A percentile compares a stretch with the other conserved stretches of the same genome.
Evolutionary conservation across 2,888 invertebrate genomes (phyloP).

Genomic region (Tipula vernalis): DNA sequence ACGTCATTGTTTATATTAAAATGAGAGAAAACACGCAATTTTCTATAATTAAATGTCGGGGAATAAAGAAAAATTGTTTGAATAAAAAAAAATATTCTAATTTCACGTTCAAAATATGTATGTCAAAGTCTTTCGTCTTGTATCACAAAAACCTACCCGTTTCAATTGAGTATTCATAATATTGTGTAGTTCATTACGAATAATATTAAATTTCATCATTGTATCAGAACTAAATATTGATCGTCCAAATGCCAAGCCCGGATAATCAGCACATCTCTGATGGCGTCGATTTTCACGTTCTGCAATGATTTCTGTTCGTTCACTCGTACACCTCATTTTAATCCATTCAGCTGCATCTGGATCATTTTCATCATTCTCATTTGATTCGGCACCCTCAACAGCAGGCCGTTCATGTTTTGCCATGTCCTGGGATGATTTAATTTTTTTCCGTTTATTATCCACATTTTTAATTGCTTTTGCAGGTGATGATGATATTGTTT

Average conservation of each 20-base stretch:
- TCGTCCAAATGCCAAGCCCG: slow-evolving; percentile 80
- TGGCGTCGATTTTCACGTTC: slow-evolving; percentile 66
- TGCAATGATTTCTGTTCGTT: slow-evolving; percentile 76
- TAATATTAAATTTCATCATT: slow-evolving; percentile 95
- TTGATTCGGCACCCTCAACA: slow-evolving; percentile 33
- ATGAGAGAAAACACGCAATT: slow-evolving; percentile 4
- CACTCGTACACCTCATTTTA: slow-evolving; percentile 76
- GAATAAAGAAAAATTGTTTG: background rate
- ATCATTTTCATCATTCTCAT: slow-evolving; percentile 51
- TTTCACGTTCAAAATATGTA: background rate
- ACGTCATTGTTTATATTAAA: slow-evolving; percentile 8
- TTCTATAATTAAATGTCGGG: slow-evolving; percentile 1
- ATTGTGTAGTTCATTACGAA: slow-evolving; percentile 94
- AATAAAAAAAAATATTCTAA: background rate
- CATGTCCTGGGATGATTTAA: slow-evolving; percentile 15
- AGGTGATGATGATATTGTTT: slow-evolving; percentile 10
- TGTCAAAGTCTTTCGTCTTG: background rate
- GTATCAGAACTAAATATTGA: slow-evolving; percentile 93
- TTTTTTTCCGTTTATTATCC: slow-evolving; percentile 11
- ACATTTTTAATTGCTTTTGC: slow-evolving; percentile 10
- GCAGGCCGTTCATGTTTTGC: slow-evolving; percentile 24
- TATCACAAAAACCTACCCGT: slow-evolving; percentile 53
- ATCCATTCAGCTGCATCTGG: slow-evolving; percentile 71
- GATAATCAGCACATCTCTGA: slow-evolving; percentile 78
- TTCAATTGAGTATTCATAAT: slow-evolving; percentile 92